phyloP scores from a whole-genome alignment of 1,140 invertebrate species.

The Camponotus floridanus region DNA sequence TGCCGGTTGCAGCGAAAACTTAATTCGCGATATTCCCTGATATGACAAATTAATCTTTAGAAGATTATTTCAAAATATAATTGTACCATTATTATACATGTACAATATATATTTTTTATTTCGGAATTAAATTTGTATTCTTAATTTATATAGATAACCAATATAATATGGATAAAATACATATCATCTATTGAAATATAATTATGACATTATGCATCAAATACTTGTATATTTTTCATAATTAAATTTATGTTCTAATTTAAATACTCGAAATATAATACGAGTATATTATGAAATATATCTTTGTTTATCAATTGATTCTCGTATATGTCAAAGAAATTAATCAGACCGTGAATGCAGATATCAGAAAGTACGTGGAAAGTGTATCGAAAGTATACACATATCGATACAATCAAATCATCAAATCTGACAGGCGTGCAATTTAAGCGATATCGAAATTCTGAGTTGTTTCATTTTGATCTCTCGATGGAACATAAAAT shows the following conservation, averaged over 20 bases:
- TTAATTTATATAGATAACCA: neutral
- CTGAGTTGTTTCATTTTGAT: neutral
- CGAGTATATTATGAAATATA: too few species aligned
- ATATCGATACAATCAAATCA: conserved; percentile 1
- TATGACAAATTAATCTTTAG: neutral
- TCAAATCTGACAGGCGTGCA: neutral
- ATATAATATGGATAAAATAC: neutral
- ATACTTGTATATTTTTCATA: too few species aligned
- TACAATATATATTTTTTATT: neutral
- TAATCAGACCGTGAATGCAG: conserved; percentile 38
- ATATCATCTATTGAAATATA: neutral
- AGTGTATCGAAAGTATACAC: conserved; percentile 51
- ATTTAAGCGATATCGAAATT: conserved; percentile 8
- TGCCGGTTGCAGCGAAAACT: neutral
- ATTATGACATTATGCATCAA: neutral
- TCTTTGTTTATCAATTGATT: neutral
- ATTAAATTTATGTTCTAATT: too few species aligned
- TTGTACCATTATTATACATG: too few species aligned
- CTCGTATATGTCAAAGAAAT: conserved; percentile 3
- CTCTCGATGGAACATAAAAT: neutral
- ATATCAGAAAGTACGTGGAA: conserved; percentile 39
- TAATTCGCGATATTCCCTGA: neutral
- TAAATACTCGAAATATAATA: too few species aligned
- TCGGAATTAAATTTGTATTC: neutral
- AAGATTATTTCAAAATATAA: neutral